Evolutionary conservation across 37 sponge, comb jelly and placozoan genomes (phyloP).

Genomic region (Hexactinellida sp.): DNA sequence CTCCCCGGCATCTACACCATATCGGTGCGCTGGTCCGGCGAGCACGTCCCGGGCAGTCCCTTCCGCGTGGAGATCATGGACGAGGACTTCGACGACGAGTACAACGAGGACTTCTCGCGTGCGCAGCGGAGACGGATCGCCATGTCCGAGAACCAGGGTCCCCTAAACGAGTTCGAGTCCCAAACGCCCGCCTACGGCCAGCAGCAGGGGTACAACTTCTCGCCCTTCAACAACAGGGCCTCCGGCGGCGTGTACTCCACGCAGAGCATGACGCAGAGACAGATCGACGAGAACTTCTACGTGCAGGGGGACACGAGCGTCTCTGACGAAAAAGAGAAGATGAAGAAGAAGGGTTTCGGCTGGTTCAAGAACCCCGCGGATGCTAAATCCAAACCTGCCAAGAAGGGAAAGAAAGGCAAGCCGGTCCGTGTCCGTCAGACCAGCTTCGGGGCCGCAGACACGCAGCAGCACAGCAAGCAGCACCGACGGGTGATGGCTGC

Average conservation of each 20-base stretch:
- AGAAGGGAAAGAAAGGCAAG: constrained; percentile 7
- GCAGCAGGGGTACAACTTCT: neutral
- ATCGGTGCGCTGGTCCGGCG: constrained; percentile 48
- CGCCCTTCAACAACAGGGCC: neutral
- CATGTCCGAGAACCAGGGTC: constrained; percentile 6
- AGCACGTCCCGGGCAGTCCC: constrained; percentile 50
- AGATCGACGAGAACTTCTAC: constrained; percentile 3
- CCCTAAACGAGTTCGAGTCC: neutral
- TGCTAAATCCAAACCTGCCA: neutral
- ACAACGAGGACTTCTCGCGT: neutral
- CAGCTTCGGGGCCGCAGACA: neutral
- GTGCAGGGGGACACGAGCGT: neutral
- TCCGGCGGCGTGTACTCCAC: neutral
- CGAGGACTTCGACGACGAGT: neutral
- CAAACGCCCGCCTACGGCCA: neutral
- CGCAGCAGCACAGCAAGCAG: neutral
- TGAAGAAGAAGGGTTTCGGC: constrained; percentile 7
- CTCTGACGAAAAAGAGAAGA: neutral
- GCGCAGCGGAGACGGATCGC: constrained; percentile 10
- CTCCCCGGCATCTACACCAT: constrained; percentile 48
- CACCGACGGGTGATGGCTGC: neutral
- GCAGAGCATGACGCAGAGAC: constrained; percentile 9
- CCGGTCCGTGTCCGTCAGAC: neutral
- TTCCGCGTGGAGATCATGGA: constrained; percentile 4
- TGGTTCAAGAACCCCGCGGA: neutral